Base-by-base conservation (phyloP, 23 tunicate species). In the Aplidium turbinatum region DNA sequence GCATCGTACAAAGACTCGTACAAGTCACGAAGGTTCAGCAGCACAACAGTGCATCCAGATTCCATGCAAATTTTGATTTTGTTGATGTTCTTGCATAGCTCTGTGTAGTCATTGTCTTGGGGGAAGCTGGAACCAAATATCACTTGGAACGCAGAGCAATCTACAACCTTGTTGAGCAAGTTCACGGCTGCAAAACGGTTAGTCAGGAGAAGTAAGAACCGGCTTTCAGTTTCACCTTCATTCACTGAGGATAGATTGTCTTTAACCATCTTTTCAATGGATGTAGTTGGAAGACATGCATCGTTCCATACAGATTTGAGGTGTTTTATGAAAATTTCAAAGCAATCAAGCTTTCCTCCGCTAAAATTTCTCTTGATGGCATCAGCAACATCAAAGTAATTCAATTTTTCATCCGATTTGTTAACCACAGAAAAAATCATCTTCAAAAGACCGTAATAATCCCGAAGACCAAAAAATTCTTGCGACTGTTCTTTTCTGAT, bases 71-170 rank as follows among this genome's bases (percentile, higher is more conserved):
- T 57, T 46, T 86, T 86, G 61, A 86, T 75, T 3, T 63, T 73
- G 75, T 86, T 86, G 57, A 86, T 78, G 75, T 86, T 86, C 26
- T 76, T 56, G 63, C 93, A 86, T 42, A 78, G 50, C 72, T 86
- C 93, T 5, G 85, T 86, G 68, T 86, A 86, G 36, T 72, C 81
- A 24, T 71, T 66, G 50, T 86, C 93, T 42, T 51, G 71, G 16
- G 93, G 93, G 78, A 86, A 86, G 47, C 93, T 86, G 1, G 93
- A 86, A n/a, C 93, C 93, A 69, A 86, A 86, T 30, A 86, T 79
- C 1, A 86, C 77, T 46, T 86, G 85, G 52, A 86, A 82, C 0
- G 73, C 31, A 4, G 22, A 29, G 4, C 57, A 32, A 20, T 74
- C 57, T 4, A 63, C 70, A 47, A 86, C 30, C 2, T 62, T 35